Percentiles rank a stretch among this genome's conserved stretches.
Evolutionary conservation across 2,888 invertebrate species (phyloP).

Genomic region (Scaptomyza flava): DNA sequence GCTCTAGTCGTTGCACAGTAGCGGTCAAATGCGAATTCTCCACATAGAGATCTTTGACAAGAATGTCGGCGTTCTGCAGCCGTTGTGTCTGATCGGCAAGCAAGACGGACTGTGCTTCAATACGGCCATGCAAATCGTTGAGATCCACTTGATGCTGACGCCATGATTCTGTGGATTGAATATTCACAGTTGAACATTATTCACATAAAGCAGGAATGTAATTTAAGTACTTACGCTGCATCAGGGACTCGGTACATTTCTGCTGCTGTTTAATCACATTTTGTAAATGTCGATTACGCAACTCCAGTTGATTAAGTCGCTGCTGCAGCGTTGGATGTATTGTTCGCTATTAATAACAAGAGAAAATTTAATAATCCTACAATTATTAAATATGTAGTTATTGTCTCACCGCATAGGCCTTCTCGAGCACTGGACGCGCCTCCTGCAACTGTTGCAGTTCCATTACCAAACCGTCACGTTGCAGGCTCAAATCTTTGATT

Average conservation of each 20-base stretch:
- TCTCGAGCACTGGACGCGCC: constrained; percentile 84
- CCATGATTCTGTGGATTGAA: constrained; percentile 81
- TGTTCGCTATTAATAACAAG: constrained; percentile 74
- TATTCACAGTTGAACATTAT: background rate
- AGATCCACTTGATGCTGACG: constrained; percentile 84
- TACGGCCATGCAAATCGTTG: constrained; percentile 85
- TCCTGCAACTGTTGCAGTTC: constrained; percentile 84
- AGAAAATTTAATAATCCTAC: background rate
- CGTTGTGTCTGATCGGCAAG: constrained; percentile 87
- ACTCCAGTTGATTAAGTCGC: constrained; percentile 86
- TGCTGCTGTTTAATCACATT: constrained; percentile 88
- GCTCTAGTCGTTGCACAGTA: constrained; percentile 85
- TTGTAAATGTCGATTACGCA: constrained; percentile 87
- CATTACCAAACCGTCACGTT: constrained; percentile 84
- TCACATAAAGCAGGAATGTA: background rate
- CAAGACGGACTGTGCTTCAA: constrained; percentile 85
- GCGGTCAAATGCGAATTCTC: constrained; percentile 92
- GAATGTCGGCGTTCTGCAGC: constrained; percentile 89
- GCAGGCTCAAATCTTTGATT: constrained; percentile 82
- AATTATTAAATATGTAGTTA: background rate
- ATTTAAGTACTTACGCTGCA: constrained; percentile 86
- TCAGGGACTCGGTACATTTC: constrained; percentile 87
- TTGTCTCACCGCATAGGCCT: constrained; percentile 83
- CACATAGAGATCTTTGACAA: constrained; percentile 92
- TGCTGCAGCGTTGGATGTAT: constrained; percentile 84